phyloP scores from a whole-genome alignment of 2,888 invertebrate species.

The Gymnocheta viridis region DNA sequence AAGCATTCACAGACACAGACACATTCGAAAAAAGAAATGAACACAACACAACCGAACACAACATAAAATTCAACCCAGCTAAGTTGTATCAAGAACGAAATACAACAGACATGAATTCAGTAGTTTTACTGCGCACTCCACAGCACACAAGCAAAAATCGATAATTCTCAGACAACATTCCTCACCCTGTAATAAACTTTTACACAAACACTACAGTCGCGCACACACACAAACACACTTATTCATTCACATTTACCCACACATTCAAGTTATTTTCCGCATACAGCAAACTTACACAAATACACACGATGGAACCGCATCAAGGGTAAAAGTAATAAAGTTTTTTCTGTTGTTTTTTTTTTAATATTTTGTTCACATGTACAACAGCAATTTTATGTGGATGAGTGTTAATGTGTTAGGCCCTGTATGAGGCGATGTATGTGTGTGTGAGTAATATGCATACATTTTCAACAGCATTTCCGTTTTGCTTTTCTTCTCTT shows the following conservation, averaged over 20 bases:
- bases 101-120: conserved; percentile 44
- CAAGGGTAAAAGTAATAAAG: conserved; percentile 70
- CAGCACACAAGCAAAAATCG: conserved; percentile 63
- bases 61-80: conserved; percentile 31
- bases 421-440: not conserved
- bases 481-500: conserved; percentile 67
- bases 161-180: conserved; percentile 68
- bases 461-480: conserved; percentile 68
- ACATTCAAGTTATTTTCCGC: conserved; percentile 62
- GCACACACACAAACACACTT: conserved; percentile 48
- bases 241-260: conserved; percentile 19
- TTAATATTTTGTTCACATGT: conserved; percentile 6
- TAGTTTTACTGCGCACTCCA: conserved; percentile 69
- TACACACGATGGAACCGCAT: conserved; percentile 52
- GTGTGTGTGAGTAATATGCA: conserved; percentile 46
- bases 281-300: conserved; percentile 45
- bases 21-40: conserved; percentile 21
- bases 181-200: conserved; percentile 66
- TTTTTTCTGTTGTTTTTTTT: conserved; percentile 21
- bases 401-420: not conserved
- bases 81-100: conserved; percentile 38
- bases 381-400: not conserved
- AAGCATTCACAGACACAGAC: conserved; percentile 37
- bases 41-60: conserved; percentile 31
- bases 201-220: conserved; percentile 20